Evolutionary conservation across 1,140 invertebrate genomes (phyloP).

Genomic region (Cephus cinctus): DNA sequence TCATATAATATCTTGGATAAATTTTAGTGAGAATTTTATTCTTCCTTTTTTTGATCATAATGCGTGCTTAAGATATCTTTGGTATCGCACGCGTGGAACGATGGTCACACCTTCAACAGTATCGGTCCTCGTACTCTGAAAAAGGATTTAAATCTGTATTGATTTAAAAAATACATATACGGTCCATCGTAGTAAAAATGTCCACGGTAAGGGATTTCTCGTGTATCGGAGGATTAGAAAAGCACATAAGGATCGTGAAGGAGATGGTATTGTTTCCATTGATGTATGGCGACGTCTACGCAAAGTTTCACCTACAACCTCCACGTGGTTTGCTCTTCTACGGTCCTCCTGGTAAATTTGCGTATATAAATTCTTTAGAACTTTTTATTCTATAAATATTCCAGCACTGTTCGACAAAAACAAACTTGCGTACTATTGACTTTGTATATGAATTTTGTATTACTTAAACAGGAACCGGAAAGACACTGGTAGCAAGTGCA

Average conservation of each 20-base stretch:
- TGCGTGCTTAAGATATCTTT: too few relatives aligned
- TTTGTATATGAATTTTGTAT: slow-evolving; percentile 4
- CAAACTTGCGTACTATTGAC: slow-evolving; percentile 7
- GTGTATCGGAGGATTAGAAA: slow-evolving; percentile 67
- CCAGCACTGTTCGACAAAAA: not conserved
- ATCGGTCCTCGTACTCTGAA: too few relatives aligned
- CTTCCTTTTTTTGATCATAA: not conserved
- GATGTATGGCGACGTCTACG: slow-evolving; percentile 69
- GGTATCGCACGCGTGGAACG: too few relatives aligned
- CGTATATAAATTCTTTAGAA: slow-evolving; percentile 3
- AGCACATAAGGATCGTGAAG: slow-evolving; percentile 69
- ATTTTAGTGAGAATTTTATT: slow-evolving; percentile 3
- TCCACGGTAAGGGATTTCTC: slow-evolving; percentile 49
- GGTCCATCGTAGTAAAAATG: slow-evolving; percentile 26
- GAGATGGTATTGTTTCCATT: slow-evolving; percentile 74
- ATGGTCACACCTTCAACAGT: too few relatives aligned
- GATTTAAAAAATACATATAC: too few relatives aligned
- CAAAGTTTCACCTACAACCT: slow-evolving; percentile 66
- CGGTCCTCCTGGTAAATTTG: slow-evolving; percentile 69
- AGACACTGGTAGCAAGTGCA: slow-evolving; percentile 58
- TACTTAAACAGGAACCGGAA: slow-evolving; percentile 53
- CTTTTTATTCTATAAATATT: slow-evolving; percentile 1
- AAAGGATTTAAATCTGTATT: too few relatives aligned
- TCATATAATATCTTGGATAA: not conserved
- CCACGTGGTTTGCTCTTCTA: slow-evolving; percentile 74